phyloP scores from a whole-genome alignment of 2,113 vertebrate genomes.

The Bos indicus region DNA sequence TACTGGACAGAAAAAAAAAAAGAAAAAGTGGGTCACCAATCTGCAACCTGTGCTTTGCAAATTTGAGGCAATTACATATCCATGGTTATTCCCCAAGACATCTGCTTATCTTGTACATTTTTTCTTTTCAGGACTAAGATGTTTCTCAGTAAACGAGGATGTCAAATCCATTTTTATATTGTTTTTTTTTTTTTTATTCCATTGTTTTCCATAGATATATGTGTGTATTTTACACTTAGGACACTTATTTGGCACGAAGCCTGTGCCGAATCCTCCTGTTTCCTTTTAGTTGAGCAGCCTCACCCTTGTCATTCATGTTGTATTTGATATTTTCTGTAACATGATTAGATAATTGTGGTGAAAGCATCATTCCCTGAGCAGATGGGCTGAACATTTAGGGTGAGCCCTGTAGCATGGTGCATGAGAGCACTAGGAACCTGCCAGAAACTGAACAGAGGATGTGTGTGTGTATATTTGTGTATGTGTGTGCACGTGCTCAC shows the following conservation, averaged over 20 bases:
- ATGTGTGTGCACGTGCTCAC: fast-evolving
- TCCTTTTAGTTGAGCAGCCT: background rate
- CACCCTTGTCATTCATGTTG: background rate
- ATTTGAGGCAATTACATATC: background rate
- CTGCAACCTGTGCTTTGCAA: background rate
- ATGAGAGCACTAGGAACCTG: background rate
- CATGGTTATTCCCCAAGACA: background rate
- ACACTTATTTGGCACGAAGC: background rate
- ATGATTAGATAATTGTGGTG: background rate
- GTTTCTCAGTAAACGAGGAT: background rate
- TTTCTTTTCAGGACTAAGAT: background rate
- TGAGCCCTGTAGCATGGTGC: background rate
- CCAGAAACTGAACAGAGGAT: background rate
- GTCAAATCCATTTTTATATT: background rate
- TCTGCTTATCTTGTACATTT: background rate
- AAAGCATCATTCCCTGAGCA: conserved; percentile 7
- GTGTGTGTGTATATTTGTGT: background rate
- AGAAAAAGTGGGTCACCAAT: background rate
- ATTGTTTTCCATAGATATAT: background rate
- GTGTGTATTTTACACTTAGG: background rate
- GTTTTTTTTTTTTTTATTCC: background rate
- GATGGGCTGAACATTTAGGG: conserved; percentile 7
- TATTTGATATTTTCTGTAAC: conserved; percentile 20
- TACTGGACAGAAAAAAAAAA: background rate
- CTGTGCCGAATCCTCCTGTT: background rate